These are phyloP conservation scores for Diorhabda sublineata DNA, from an alignment of 1,140 invertebrate genomes.

Conservation along the genomic window DNA sequence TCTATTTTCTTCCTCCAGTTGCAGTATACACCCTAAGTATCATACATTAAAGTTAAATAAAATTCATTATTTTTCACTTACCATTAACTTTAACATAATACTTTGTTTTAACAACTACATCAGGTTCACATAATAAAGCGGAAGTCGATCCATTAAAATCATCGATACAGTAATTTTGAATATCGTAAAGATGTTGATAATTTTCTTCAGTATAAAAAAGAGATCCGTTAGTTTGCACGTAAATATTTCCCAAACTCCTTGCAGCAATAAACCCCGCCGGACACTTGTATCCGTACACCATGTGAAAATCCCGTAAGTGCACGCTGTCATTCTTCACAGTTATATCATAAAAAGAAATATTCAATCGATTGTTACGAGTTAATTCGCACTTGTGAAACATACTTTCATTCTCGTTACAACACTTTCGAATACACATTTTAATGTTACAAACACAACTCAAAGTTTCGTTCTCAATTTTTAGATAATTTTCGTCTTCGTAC, in stretches of 20 bases:
- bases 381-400: background rate
- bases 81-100: background rate
- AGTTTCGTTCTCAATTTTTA: background rate
- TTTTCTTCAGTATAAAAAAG: background rate
- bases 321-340: background rate
- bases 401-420: conserved; percentile 13
- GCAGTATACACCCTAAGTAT: background rate
- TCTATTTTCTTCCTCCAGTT: background rate
- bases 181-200: background rate
- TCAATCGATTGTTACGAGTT: background rate
- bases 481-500: conserved; percentile 11
- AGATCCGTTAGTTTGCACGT: conserved; percentile 5
- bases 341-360: conserved; percentile 7
- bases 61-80: background rate
- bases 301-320: conserved; percentile 3
- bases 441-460: conserved; percentile 19
- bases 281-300: background rate
- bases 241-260: background rate
- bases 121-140: conserved; percentile 3
- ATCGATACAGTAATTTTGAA: conserved; percentile 10
- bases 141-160: background rate
- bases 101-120: background rate
- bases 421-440: conserved; percentile 15
- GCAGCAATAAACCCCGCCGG: background rate
- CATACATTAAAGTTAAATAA: background rate